Evolutionary conservation across 2,888 invertebrate species (phyloP), one percentile per base, ranked within the genome.

Genomic region (Dicranocentrus wangi): DNA sequence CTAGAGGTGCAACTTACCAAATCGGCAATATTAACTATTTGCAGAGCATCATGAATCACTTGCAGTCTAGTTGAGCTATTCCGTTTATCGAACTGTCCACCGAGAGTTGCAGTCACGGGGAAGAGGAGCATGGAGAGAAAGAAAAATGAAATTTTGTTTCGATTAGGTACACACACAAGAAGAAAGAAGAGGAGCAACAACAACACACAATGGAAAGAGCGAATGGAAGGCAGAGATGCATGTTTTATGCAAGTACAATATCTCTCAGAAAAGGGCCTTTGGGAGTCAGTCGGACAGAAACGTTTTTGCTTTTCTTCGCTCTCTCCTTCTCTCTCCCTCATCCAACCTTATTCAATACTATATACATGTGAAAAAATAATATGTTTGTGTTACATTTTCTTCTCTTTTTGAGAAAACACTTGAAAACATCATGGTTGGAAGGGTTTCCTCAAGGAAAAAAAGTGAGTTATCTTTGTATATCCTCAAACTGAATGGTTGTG

Each of bases 21-120:
- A 91, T 99, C 99, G 82, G 98, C 97, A 88, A 98, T 97, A 90
- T 99, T 99, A 86, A 97, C 96, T 87, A 97, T 96, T 92, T 97
- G 96, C 89, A 98, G 94, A 85, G 97, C 95, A 89, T 98, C 98
- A 89, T 97, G 95, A 87, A 98, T 94, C 86, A 96, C 95, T 88
- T 95, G 94, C 17, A 93, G 92, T 84, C 96, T 90, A 70, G 94
- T 94, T 89, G 95, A 95, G 83, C 95, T 95, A 89, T 96, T 96
- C 81, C 97, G 91, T 88, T 94, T 93, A 88, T 96, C 96, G 89
- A 97, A 97, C 92, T 92, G 88, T 88, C 76, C 80, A 81, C 61
- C 42, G 68, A 77, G 43, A 15, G 53, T 66, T 25, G 60, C 8
- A 69, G 28, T 60, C 39, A 58, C 15, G 15, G 47, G 47, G 15